A percentile compares a stretch with the other conserved stretches of the same genome.
These are phyloP conservation scores for Acyrthosiphon pisum DNA, from an alignment of 1,140 invertebrate genomes.

Conservation along the genomic window DNA sequence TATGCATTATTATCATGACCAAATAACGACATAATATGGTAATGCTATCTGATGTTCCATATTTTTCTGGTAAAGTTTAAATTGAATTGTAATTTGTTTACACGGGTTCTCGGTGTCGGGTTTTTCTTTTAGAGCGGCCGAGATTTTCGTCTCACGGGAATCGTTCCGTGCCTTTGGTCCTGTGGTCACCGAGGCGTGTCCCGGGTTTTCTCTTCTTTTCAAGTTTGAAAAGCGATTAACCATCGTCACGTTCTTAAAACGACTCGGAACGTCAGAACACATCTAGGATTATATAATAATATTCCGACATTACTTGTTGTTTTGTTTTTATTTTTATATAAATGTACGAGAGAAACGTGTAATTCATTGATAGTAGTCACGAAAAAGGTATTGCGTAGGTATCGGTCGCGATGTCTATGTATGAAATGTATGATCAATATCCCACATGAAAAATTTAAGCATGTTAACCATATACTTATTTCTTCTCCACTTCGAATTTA, in stretches of 20 bases:
- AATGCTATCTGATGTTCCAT: neutral
- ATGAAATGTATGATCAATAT: neutral
- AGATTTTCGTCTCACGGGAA: neutral
- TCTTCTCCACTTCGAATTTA: neutral
- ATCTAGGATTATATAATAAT: neutral
- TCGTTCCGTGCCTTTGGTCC: neutral
- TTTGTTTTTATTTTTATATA: neutral
- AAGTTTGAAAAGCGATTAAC: constrained; percentile 11
- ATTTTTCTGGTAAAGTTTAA: neutral
- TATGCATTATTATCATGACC: neutral
- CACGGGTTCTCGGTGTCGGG: neutral
- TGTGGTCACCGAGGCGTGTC: neutral
- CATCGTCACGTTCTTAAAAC: neutral
- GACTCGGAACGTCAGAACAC: neutral
- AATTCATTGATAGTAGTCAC: neutral
- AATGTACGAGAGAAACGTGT: neutral
- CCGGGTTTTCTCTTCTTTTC: neutral
- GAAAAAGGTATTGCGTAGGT: neutral
- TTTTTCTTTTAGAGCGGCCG: neutral
- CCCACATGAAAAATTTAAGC: neutral
- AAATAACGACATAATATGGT: neutral
- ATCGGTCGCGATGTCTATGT: neutral
- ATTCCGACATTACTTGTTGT: neutral
- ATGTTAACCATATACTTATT: neutral
- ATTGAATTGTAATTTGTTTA: constrained; percentile 11